Conservation (phyloP, 2,888 invertebrate species). For the Bugula neritina region DNA sequence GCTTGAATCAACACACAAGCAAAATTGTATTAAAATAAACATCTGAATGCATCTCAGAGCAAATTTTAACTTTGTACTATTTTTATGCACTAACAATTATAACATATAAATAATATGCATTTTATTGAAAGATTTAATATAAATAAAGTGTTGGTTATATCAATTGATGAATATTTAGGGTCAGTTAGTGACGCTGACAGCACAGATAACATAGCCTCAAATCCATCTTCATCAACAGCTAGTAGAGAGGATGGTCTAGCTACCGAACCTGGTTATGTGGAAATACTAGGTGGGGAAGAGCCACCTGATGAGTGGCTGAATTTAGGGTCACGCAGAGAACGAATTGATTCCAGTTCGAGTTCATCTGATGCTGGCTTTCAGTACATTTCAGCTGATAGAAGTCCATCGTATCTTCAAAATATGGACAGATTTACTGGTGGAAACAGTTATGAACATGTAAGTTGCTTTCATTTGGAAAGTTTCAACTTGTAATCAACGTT, state of each 20-base stretch:
- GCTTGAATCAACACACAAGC: no score
- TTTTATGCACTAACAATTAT: no score
- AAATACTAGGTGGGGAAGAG: slow-evolving; percentile 20
- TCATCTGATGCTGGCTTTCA: slow-evolving; percentile 22
- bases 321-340: slow-evolving; percentile 1
- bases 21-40: no score
- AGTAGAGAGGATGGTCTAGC: background rate
- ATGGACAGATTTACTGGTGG: background rate
- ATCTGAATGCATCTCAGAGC: no score
- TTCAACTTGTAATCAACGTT: no score
- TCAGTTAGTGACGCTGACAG: background rate
- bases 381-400: background rate
- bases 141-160: no score
- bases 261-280: slow-evolving; percentile 13
- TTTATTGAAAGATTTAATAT: no score
- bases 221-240: background rate
- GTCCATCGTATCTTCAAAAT: background rate
- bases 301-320: slow-evolving; percentile 23
- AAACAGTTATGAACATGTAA: no score
- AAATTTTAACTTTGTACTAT: no score
- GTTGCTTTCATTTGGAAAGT: no score
- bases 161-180: no score
- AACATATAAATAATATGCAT: no score
- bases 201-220: background rate
- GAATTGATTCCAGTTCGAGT: slow-evolving; percentile 18